These are phyloP conservation scores for Camponotus fellah DNA, from an alignment of 2,888 invertebrate species.

Conservation along the genomic window DNA sequence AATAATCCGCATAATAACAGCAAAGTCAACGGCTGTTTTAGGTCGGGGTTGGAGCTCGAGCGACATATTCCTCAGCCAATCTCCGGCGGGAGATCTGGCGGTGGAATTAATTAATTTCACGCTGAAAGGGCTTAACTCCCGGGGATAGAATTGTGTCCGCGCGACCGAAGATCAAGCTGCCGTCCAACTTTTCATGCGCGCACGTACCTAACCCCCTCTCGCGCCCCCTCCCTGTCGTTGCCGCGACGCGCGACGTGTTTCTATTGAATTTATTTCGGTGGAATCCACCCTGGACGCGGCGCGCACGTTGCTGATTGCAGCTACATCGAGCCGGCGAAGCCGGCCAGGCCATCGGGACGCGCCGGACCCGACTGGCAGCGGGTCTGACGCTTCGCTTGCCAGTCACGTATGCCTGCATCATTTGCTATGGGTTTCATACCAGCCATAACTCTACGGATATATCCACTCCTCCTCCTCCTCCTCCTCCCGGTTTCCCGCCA, in stretches of 20 bases:
- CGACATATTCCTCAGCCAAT: constrained; percentile 4
- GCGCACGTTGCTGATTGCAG: constrained; percentile 81
- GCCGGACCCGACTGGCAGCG: constrained; percentile 56
- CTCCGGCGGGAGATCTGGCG: not conserved
- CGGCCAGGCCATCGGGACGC: constrained; percentile 58
- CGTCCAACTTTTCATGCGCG: constrained; percentile 52
- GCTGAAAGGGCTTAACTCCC: constrained; percentile 25
- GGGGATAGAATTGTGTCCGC: constrained; percentile 8
- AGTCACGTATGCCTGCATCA: constrained; percentile 85
- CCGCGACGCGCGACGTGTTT: constrained; percentile 68
- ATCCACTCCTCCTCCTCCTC: constrained; percentile 65
- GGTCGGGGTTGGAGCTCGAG: not conserved
- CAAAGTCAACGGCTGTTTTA: not conserved
- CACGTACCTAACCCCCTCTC: constrained; percentile 21
- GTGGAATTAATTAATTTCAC: constrained; percentile 29
- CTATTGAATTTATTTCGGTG: constrained; percentile 80
- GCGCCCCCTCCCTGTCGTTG: not conserved
- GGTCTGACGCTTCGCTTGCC: constrained; percentile 77
- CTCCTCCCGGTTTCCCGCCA: not conserved
- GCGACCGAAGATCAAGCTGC: constrained; percentile 44
- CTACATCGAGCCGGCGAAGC: constrained; percentile 74
- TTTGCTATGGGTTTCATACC: constrained; percentile 86
- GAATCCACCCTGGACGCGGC: constrained; percentile 59
- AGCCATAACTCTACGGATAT: constrained; percentile 83
- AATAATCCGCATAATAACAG: not conserved